Evolutionary conservation across 2,797 vertebrate genomes (phyloP), one percentile per base, ranked within the genome.

Genomic region (Falco cherrug): DNA sequence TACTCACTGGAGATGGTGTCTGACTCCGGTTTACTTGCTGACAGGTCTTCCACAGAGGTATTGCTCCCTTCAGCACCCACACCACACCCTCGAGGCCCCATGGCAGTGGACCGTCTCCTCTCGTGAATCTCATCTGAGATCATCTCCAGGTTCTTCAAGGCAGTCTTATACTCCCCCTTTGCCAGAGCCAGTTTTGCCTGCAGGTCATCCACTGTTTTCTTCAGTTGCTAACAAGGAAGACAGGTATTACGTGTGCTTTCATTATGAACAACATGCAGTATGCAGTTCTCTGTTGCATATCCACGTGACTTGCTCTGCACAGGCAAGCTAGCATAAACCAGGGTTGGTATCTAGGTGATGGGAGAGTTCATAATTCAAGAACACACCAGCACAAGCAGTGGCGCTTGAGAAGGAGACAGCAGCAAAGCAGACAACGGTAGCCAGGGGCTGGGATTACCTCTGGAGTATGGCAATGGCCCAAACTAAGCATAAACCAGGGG

Each of bases 41-140:
- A 93, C 79, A 98, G 93, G 93, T 99, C 98, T 73, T 99, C 99
- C 31, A 96, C 98, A 1, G 98, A 97, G 3, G 94, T 29, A 39
- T 93, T 97, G 91, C 98, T 98, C 4, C 98, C 99, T 96, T 99
- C 99, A 0, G 99, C 98, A 5, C 99, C 99, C 11, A 99, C 99
- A 0, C 99, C 99, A 1, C 99, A 98, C 19, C 98, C 99, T 35
- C 99, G 98, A 1, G 99, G 99, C 3, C 99, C 99, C 96, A 99
- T 99, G 95, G 98, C 95, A 3, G 98, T 98, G 87, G 95, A 99
- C 5, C 99, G 98, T 41, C 99, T 98, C 17, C 99, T 98, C 98
- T 99, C 99, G 0, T 99, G 99, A 95, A 99, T 99, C 98, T 99
- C 99, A 13, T 99, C 99, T 0, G 99, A 99, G 97, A 99, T 99